phyloP scores from a whole-genome alignment of 2,888 invertebrate species.

The Patella depressa region DNA sequence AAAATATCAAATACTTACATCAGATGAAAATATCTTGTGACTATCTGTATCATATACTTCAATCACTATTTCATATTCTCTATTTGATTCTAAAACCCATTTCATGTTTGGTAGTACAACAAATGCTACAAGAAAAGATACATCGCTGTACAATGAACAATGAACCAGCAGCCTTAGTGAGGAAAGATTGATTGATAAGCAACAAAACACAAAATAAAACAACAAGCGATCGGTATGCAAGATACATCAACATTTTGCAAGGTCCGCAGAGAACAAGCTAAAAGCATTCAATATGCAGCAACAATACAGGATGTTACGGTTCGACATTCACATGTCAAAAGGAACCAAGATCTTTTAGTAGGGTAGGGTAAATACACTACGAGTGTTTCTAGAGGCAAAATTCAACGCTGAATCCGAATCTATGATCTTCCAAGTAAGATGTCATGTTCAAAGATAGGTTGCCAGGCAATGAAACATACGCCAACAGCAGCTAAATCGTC shows the following conservation, averaged over 20 bases:
- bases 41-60: constrained; percentile 78
- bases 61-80: constrained; percentile 80
- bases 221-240: not conserved
- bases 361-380: too few relatives aligned
- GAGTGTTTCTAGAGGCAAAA: too few relatives aligned
- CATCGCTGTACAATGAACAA: not conserved
- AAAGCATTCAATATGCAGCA: too few relatives aligned
- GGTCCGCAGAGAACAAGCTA: too few relatives aligned
- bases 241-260: not conserved
- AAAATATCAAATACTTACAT: constrained; percentile 43
- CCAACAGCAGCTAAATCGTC: too few relatives aligned
- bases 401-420: too few relatives aligned
- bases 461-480: too few relatives aligned
- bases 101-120: constrained; percentile 81
- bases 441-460: too few relatives aligned
- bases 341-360: too few relatives aligned
- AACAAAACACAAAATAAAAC: constrained; percentile 6
- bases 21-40: constrained; percentile 72
- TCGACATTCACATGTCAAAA: too few relatives aligned
- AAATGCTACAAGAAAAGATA: constrained; percentile 53
- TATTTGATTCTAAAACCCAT: constrained; percentile 81
- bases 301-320: too few relatives aligned
- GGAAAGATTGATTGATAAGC: not conserved
- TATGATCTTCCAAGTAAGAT: too few relatives aligned
- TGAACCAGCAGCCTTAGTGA: not conserved